Evolutionary conservation across 1,140 invertebrate genomes (phyloP), one percentile per base, ranked within the genome.

Genomic region (Prorops nasuta): DNA sequence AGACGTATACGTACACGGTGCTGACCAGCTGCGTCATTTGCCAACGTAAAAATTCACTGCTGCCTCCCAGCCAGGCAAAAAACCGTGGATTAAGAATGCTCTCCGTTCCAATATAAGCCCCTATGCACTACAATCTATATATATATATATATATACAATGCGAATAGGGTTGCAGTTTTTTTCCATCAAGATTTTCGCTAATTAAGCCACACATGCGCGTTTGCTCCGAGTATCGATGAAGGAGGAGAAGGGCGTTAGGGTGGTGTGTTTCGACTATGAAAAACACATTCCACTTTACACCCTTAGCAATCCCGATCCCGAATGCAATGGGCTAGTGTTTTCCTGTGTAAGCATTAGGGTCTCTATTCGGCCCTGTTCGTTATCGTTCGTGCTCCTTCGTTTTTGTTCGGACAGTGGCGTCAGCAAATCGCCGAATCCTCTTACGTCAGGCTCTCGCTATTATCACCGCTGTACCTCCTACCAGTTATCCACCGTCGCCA

Each of bases 381-480:
- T 28, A 6, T 28, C 24, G 24, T 4, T 28, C 24, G 24, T 10
- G n/a, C 14, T 32, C n/a, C n/a, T n/a, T n/a, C n/a, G n/a, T 28
- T 28, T 28, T 28, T 28, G 24, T 10, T 28, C 24, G 24, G 4
- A 28, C 24, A 28, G 24, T 28, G 24, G 24, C 24, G 24, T 28
- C 24, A 28, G 24, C 24, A 10, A 28, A 28, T 28, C 24, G 24
- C 10, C 10, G 24, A 28, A 28, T 10, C 24, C 24, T 28, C 24
- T 28, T 28, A 28, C 24, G 24, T 28, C 10, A 4, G 4, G 10
- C 24, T 28, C 4, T 10, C 10, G 10, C 10, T 28, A 34, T n/a
- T n/a, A n/a, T n/a, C n/a, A n/a, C 34, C 38, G 49, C 44, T 62
- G 51, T 54, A 62, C 53, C 47, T 54, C 53, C 56, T n/a, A n/a